Conservation (phyloP, 2,797 vertebrate genomes). For the Eurystomus glaucurus region DNA sequence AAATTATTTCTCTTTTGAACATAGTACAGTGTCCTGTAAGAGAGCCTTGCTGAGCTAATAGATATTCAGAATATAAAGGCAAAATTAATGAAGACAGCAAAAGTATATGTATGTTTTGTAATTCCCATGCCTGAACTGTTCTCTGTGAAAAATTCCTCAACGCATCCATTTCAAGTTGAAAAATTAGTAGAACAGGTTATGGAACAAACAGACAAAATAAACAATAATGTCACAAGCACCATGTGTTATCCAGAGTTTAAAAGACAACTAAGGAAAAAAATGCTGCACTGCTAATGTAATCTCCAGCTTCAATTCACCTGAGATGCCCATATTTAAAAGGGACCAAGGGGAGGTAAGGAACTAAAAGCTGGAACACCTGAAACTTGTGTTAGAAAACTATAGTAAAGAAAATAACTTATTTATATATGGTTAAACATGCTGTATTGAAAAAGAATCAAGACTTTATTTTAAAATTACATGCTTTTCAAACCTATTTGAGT, state of each 20-base stretch:
- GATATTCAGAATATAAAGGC: background rate
- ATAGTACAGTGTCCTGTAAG: background rate
- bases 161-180: background rate
- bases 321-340: background rate
- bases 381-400: background rate
- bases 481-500: background rate
- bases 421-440: background rate
- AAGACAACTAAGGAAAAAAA: background rate
- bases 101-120: background rate
- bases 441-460: background rate
- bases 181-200: background rate
- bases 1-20: background rate
- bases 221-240: background rate
- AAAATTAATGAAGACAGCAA: background rate
- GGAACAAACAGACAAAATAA: background rate
- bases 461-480: background rate
- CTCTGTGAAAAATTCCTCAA: background rate
- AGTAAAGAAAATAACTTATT: background rate
- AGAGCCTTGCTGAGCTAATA: background rate
- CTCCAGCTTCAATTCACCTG: background rate
- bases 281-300: background rate
- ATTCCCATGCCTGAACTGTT: background rate
- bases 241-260: background rate
- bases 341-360: accelerated
- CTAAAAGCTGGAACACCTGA: background rate